Evolutionary conservation across 2,113 vertebrate genomes (phyloP).

Genomic region (Lasiurus borealis): DNA sequence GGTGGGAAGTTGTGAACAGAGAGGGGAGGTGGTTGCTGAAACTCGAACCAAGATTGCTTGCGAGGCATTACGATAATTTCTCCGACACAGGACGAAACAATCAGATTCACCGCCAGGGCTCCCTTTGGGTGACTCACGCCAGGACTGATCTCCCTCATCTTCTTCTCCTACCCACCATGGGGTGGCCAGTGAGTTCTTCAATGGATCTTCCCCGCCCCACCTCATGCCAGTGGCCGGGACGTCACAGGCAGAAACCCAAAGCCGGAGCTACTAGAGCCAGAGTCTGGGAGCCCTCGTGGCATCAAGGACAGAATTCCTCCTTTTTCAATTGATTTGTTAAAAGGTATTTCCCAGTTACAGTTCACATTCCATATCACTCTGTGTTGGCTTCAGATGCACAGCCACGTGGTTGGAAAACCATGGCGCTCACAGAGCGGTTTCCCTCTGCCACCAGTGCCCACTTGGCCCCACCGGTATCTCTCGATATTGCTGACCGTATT

Average conservation of each 20-base stretch:
- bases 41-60: not conserved
- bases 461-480: not conserved
- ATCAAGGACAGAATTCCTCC: not conserved
- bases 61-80: not conserved
- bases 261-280: not conserved
- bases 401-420: not conserved
- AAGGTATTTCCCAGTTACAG: not conserved
- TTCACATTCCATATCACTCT: not conserved
- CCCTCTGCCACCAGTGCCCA: not conserved
- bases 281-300: fast-evolving
- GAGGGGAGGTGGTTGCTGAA: not conserved
- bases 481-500: not conserved
- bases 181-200: not conserved
- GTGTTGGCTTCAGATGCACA: not conserved
- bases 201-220: not conserved
- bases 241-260: not conserved
- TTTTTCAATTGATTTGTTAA: too few relatives aligned
- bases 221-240: fast-evolving
- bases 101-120: not conserved
- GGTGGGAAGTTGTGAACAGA: not conserved
- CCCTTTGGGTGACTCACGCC: not conserved
- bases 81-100: not conserved
- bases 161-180: fast-evolving
- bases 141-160: not conserved
- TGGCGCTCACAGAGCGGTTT: not conserved